Evolutionary conservation across 37 sponge, comb jelly and placozoan species (phyloP).

Genomic region (Beroe forskalii): DNA sequence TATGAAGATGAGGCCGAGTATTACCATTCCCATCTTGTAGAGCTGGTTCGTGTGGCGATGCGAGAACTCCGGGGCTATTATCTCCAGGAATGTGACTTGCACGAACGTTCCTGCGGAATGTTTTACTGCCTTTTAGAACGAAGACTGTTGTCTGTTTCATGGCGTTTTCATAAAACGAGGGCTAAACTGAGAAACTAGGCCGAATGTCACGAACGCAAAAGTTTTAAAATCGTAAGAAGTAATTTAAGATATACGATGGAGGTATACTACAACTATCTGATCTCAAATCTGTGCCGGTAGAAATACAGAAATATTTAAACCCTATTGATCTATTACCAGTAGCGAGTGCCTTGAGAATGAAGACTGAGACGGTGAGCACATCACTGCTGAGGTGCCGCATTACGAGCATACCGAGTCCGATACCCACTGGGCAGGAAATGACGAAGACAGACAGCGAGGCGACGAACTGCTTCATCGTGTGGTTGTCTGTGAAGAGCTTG

Average conservation of each 20-base stretch:
- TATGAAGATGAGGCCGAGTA: slow-evolving; percentile 22
- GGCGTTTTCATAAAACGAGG: too few relatives aligned
- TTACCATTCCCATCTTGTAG: slow-evolving; percentile 31
- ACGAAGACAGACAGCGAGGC: slow-evolving; percentile 19
- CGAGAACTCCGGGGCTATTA: slow-evolving; percentile 36
- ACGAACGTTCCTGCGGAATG: slow-evolving; percentile 52
- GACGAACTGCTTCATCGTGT: slow-evolving; percentile 48
- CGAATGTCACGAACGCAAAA: too few relatives aligned
- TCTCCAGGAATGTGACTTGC: slow-evolving; percentile 58
- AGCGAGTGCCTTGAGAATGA: slow-evolving; percentile 52
- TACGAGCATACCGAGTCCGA: neutral
- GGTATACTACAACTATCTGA: too few relatives aligned
- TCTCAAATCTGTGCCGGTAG: too few relatives aligned
- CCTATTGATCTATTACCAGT: too few relatives aligned
- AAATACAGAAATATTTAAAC: too few relatives aligned
- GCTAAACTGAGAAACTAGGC: too few relatives aligned
- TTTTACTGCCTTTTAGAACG: too few relatives aligned
- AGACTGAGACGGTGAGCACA: neutral
- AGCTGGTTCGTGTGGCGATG: slow-evolving; percentile 42
- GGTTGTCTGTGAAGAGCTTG: slow-evolving; percentile 42
- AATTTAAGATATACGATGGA: neutral
- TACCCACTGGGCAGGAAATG: slow-evolving; percentile 33
- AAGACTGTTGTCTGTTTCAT: too few relatives aligned
- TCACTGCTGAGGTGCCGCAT: neutral
- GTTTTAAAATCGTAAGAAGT: too few relatives aligned